Percentiles rank a stretch among this genome's conserved stretches.
Evolutionary conservation across 2,888 invertebrate species (phyloP).

Genomic region (Aphidius colemani): DNA sequence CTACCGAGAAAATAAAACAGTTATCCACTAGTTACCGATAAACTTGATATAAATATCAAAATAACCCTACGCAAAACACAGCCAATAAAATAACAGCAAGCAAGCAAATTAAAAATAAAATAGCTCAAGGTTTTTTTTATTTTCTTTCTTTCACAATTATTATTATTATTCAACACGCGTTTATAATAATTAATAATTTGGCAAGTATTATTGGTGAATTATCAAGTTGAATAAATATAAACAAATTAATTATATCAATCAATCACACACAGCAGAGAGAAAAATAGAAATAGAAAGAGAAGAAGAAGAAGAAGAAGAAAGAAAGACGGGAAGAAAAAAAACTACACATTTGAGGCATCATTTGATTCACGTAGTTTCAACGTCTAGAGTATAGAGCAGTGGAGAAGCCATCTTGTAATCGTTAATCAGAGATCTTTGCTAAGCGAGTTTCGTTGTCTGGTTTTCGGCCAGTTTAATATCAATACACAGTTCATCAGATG

Average conservation of each 20-base stretch:
- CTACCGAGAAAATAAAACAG: conserved; percentile 17
- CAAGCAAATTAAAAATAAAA: conserved; percentile 22
- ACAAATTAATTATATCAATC: too few relatives aligned
- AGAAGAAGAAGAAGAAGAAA: too few relatives aligned
- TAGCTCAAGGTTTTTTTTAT: too few relatives aligned
- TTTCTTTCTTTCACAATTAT: not conserved
- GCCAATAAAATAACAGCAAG: conserved; percentile 5
- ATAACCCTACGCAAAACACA: conserved; percentile 26
- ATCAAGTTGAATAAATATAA: conserved; percentile 17
- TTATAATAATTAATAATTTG: not conserved
- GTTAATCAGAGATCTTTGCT: conserved; percentile 84
- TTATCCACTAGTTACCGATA: conserved; percentile 48
- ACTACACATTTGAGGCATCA: conserved; percentile 18
- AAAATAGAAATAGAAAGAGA: too few relatives aligned
- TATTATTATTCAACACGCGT: too few relatives aligned
- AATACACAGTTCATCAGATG: conserved; percentile 68
- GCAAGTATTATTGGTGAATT: conserved; percentile 20
- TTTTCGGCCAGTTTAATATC: conserved; percentile 76
- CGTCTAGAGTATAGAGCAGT: conserved; percentile 56
- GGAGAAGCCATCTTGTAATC: conserved; percentile 83
- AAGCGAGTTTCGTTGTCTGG: conserved; percentile 81
- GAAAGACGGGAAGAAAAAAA: too few relatives aligned
- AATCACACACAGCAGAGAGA: too few relatives aligned
- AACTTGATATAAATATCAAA: too few relatives aligned
- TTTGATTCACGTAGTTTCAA: conserved; percentile 73